A percentile compares a stretch with the other conserved stretches of the same genome.
Conservation (phyloP, 2,888 invertebrate genomes). For the Muscina levida region DNA sequence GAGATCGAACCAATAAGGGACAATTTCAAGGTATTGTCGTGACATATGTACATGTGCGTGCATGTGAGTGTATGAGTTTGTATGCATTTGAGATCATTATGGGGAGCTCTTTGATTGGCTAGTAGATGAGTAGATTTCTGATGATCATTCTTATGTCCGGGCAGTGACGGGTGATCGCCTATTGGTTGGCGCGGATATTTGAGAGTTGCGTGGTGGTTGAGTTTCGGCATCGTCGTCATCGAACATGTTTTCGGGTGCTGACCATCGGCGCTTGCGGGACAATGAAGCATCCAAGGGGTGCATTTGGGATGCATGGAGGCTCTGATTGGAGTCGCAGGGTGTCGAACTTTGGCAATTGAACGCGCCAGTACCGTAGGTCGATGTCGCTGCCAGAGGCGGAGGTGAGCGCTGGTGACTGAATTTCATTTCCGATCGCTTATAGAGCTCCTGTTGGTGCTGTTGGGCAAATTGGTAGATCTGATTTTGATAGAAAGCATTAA, state of each 20-base stretch:
- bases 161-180: slow-evolving; percentile 49
- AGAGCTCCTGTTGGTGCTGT: slow-evolving; percentile 54
- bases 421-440: slow-evolving; percentile 52
- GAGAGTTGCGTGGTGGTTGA: slow-evolving; percentile 56
- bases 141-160: slow-evolving; percentile 45
- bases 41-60: slow-evolving; percentile 32
- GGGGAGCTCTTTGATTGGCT: slow-evolving; percentile 38
- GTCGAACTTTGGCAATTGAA: slow-evolving; percentile 54
- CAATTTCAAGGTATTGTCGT: no score
- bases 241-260: slow-evolving; percentile 81
- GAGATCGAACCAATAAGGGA: no score
- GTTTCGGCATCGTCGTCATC: slow-evolving; percentile 67
- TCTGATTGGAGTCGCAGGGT: slow-evolving; percentile 43
- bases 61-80: slow-evolving; percentile 33
- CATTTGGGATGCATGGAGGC: slow-evolving; percentile 57
- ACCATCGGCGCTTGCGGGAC: slow-evolving; percentile 80
- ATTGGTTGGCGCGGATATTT: slow-evolving; percentile 21
- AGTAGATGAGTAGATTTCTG: slow-evolving; percentile 3
- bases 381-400: neutral
- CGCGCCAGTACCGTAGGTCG: slow-evolving; percentile 41
- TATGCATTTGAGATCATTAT: slow-evolving; percentile 63
- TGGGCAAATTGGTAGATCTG: slow-evolving; percentile 56
- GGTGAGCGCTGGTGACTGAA: slow-evolving; percentile 40
- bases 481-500: slow-evolving; percentile 57
- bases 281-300: slow-evolving; percentile 69